A percentile compares a stretch with the other conserved stretches of the same genome.
Evolutionary conservation across 37 sponge, comb jelly and placozoan species (phyloP).

Genomic region (Crambe crambe): DNA sequence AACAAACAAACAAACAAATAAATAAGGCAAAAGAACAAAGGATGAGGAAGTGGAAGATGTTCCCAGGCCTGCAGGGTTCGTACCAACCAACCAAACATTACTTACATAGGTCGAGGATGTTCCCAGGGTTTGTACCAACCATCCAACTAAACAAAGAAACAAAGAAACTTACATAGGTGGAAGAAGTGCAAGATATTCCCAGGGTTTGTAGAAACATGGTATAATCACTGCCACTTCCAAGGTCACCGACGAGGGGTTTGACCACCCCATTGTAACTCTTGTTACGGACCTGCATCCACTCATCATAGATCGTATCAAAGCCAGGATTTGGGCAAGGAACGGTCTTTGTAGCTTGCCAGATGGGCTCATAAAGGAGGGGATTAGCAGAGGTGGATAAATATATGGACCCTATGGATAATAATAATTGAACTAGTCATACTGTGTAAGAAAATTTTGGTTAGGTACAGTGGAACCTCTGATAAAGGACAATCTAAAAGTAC

Average conservation of each 20-base stretch:
- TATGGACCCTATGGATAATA: not conserved
- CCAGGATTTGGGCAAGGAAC: slow-evolving; percentile 58
- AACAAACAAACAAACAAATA: no score
- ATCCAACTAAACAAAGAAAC: not conserved
- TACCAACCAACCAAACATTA: no score
- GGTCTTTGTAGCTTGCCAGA: slow-evolving; percentile 3
- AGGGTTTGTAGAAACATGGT: slow-evolving; percentile 56
- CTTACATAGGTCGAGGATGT: no score
- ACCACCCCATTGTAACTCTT: slow-evolving; percentile 15
- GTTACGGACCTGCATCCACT: slow-evolving; percentile 52
- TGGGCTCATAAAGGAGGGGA: slow-evolving; percentile 10
- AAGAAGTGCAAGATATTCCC: slow-evolving; percentile 64
- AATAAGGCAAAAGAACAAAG: no score
- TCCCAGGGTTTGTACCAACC: no score
- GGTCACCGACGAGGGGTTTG: slow-evolving; percentile 29
- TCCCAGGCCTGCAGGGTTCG: slow-evolving; percentile 22
- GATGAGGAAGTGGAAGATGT: slow-evolving; percentile 44
- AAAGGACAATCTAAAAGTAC: no score
- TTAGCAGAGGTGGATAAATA: not conserved
- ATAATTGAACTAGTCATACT: not conserved
- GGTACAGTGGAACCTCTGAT: no score
- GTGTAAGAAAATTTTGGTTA: not conserved
- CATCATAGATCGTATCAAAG: slow-evolving; percentile 63
- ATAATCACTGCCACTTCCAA: slow-evolving; percentile 85
- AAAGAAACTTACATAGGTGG: slow-evolving; percentile 29